Percentiles rank a stretch among this genome's conserved stretches.
phyloP scores from a whole-genome alignment of 92 coral and sea anemone genomes.

The Epizoanthus rinbou region DNA sequence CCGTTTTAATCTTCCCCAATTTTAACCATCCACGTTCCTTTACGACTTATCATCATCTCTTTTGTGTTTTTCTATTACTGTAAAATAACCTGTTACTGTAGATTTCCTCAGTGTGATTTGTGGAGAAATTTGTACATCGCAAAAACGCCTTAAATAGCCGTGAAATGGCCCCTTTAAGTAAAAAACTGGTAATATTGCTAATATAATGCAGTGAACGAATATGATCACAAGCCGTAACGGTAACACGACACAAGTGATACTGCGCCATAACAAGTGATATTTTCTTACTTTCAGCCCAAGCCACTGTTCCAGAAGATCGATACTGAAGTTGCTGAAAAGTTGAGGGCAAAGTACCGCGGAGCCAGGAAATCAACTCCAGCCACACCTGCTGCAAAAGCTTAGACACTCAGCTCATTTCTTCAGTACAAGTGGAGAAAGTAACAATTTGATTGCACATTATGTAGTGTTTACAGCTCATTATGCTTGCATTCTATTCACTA shows the following conservation, averaged over 20 bases:
- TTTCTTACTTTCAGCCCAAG: slow-evolving; percentile 67
- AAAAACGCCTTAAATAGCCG: too few relatives aligned
- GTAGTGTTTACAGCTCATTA: too few relatives aligned
- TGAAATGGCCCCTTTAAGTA: too few relatives aligned
- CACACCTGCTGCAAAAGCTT: slow-evolving; percentile 40
- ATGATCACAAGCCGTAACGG: neutral
- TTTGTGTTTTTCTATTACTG: too few relatives aligned
- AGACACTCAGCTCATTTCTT: neutral
- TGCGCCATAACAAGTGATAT: neutral
- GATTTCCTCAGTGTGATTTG: too few relatives aligned
- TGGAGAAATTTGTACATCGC: too few relatives aligned
- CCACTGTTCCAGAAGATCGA: slow-evolving; percentile 97
- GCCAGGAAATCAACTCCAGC: slow-evolving; percentile 47
- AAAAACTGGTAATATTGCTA: too few relatives aligned
- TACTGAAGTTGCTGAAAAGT: slow-evolving; percentile 74
- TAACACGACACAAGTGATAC: neutral
- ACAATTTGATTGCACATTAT: neutral
- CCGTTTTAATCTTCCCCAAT: too few relatives aligned
- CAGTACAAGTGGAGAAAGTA: neutral
- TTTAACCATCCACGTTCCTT: too few relatives aligned
- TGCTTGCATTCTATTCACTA: too few relatives aligned
- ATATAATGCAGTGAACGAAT: neutral
- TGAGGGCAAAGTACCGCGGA: slow-evolving; percentile 85
- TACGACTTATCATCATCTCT: too few relatives aligned
- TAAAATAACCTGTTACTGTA: too few relatives aligned